These are phyloP conservation scores for Yponomeuta evonymella DNA, from an alignment of 2,888 invertebrate genomes.

Conservation along the genomic window DNA sequence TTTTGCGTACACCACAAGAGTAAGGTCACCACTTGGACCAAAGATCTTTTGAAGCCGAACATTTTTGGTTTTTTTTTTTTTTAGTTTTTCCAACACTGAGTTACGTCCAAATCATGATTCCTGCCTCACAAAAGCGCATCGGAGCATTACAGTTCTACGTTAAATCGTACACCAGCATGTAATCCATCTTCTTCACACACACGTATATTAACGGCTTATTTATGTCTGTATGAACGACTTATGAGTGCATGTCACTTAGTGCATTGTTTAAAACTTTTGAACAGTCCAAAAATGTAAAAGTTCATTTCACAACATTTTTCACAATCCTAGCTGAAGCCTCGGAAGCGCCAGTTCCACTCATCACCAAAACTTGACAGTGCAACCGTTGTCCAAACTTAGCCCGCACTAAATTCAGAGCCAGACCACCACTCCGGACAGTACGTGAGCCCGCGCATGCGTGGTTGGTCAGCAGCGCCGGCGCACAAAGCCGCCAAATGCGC, in stretches of 20 bases:
- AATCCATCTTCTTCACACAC: background rate
- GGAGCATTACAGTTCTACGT: slow-evolving; percentile 19
- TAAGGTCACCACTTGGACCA: slow-evolving; percentile 39
- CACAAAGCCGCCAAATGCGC: slow-evolving; percentile 38
- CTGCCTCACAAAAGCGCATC: slow-evolving; percentile 24
- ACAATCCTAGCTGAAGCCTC: too few relatives aligned
- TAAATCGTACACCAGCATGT: background rate
- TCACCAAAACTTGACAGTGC: background rate
- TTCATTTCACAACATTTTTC: background rate
- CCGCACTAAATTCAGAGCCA: background rate
- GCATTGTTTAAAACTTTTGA: background rate
- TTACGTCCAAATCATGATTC: slow-evolving; percentile 32
- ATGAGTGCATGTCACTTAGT: background rate
- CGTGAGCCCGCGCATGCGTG: slow-evolving; percentile 19
- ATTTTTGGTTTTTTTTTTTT: slow-evolving; percentile 36
- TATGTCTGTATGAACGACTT: too few relatives aligned
- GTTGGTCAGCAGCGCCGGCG: slow-evolving; percentile 34
- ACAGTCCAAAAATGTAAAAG: background rate
- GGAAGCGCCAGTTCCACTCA: too few relatives aligned
- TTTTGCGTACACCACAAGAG: slow-evolving; percentile 45
- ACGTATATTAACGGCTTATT: too few relatives aligned
- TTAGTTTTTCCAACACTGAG: background rate
- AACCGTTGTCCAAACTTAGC: background rate
- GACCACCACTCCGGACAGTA: slow-evolving; percentile 8
- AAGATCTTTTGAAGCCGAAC: slow-evolving; percentile 58